These are phyloP conservation scores for Diloba caeruleocephala DNA, from an alignment of 2,888 invertebrate genomes.

Conservation along the genomic window DNA sequence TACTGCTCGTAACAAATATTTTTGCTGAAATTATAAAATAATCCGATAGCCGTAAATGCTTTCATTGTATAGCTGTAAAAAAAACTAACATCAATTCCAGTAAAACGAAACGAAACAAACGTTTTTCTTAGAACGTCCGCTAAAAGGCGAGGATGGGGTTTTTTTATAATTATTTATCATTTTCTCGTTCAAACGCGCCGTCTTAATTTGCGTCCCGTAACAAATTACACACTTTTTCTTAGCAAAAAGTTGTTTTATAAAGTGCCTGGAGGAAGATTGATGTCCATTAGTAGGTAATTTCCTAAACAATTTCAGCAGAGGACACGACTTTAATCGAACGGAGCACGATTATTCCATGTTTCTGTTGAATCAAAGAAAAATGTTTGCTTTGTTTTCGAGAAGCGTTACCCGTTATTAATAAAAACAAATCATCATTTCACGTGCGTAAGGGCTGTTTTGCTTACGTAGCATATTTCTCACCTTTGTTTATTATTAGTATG, in stretches of 20 bases:
- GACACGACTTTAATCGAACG: slow-evolving; percentile 60
- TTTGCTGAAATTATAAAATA: no score
- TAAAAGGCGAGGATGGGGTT: slow-evolving; percentile 43
- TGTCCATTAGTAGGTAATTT: slow-evolving; percentile 77
- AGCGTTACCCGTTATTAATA: neutral
- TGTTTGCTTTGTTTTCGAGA: slow-evolving; percentile 23
- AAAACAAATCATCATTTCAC: slow-evolving; percentile 4
- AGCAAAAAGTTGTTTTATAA: slow-evolving; percentile 70
- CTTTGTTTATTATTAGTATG: neutral
- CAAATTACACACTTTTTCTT: slow-evolving; percentile 74
- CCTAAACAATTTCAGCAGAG: slow-evolving; percentile 65
- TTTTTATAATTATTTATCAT: slow-evolving; percentile 64
- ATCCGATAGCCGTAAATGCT: no score
- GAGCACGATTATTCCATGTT: slow-evolving; percentile 50
- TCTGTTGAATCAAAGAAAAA: slow-evolving; percentile 36
- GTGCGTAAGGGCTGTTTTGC: no score
- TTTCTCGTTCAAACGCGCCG: slow-evolving; percentile 63
- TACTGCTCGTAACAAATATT: no score
- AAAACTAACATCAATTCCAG: neutral
- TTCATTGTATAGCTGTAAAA: no score
- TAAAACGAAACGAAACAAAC: slow-evolving; percentile 35
- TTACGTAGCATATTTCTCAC: no score
- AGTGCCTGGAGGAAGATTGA: slow-evolving; percentile 73
- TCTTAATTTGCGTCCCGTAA: slow-evolving; percentile 76
- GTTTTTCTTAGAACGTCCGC: slow-evolving; percentile 23